phyloP scores from a whole-genome alignment of 2,888 invertebrate species.

The Limnephilus auricula region DNA sequence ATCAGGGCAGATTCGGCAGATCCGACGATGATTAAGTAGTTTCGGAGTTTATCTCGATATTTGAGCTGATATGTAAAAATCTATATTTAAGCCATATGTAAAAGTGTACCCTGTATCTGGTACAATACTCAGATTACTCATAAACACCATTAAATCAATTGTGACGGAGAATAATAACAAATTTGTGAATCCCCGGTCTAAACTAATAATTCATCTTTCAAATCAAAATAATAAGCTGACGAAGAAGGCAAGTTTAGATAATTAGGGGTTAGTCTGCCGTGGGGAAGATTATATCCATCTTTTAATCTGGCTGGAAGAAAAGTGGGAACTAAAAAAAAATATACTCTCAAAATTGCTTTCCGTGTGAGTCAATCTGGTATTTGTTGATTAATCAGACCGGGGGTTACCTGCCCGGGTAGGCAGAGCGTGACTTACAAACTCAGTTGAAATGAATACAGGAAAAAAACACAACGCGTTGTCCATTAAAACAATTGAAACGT shows the following conservation, averaged over 20 bases:
- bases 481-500: not conserved
- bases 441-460: not conserved
- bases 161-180: too few relatives aligned
- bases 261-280: not conserved
- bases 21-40: too few relatives aligned
- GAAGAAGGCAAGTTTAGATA: not conserved
- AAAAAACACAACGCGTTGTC: not conserved
- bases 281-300: not conserved
- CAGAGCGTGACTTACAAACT: not conserved
- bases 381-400: not conserved
- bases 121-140: too few relatives aligned
- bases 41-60: too few relatives aligned
- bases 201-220: not conserved
- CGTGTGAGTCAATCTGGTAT: not conserved
- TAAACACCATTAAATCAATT: too few relatives aligned
- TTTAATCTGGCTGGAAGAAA: not conserved
- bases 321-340: not conserved
- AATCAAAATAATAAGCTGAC: not conserved
- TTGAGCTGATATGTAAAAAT: too few relatives aligned
- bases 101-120: too few relatives aligned
- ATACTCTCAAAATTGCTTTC: not conserved
- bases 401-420: not conserved
- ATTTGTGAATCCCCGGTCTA: not conserved
- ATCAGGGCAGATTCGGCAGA: too few relatives aligned
- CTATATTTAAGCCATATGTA: too few relatives aligned